A percentile compares a stretch with the other conserved stretches of the same genome.
Conservation (phyloP, 1,140 invertebrate species). For the Dendrolimus kikuchii region DNA sequence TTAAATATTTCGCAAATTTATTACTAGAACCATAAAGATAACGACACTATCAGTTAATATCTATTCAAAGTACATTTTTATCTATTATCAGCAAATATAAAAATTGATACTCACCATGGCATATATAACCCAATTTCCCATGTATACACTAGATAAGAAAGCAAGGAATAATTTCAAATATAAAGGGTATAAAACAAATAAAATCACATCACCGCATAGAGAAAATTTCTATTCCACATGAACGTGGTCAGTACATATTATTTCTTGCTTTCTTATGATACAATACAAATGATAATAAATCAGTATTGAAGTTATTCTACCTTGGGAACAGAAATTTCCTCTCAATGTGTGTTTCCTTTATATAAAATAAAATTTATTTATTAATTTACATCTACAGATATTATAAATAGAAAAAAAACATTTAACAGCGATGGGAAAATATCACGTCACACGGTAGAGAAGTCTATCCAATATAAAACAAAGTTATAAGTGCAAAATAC, state of each 20-base stretch:
- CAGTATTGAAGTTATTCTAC: constrained; percentile 45
- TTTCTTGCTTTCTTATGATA: constrained; percentile 63
- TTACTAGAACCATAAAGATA: constrained; percentile 4
- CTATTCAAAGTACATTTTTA: constrained; percentile 4
- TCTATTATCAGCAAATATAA: constrained; percentile 22
- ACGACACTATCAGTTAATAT: constrained; percentile 12
- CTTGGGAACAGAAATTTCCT: constrained; percentile 70
- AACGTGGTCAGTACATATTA: constrained; percentile 25
- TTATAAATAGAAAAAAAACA: constrained; percentile 30
- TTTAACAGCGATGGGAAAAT: constrained; percentile 42
- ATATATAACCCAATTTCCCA: constrained; percentile 39
- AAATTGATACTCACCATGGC: constrained; percentile 37
- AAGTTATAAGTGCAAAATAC: constrained; percentile 13
- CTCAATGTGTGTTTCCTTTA: constrained; percentile 36
- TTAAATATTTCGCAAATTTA: constrained; percentile 3
- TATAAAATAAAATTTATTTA: constrained; percentile 31
- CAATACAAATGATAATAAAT: constrained; percentile 25
- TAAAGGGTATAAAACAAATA: constrained; percentile 28
- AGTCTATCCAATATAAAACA: neutral
- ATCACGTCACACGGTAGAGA: constrained; percentile 17
- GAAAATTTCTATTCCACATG: constrained; percentile 72
- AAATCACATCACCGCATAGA: constrained; percentile 57
- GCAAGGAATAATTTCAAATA: constrained; percentile 54
- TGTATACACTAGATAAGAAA: constrained; percentile 65
- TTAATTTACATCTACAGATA: constrained; percentile 18